A percentile compares a stretch with the other conserved stretches of the same genome.
Evolutionary conservation across 2,113 vertebrate species (phyloP).

Genomic region (Nanorana parkeri): DNA sequence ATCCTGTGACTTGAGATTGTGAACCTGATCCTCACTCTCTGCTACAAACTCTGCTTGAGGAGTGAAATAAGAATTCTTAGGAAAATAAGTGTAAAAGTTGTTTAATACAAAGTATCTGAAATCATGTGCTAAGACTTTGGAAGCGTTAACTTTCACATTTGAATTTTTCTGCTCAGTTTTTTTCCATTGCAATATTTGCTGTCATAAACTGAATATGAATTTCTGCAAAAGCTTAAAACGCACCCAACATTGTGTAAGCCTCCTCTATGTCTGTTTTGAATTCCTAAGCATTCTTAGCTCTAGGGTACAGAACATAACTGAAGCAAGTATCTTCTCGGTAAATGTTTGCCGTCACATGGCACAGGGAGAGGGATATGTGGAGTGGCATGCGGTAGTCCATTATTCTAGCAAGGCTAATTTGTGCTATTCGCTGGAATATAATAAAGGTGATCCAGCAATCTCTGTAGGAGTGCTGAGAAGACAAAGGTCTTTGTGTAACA

Average conservation of each 20-base stretch:
- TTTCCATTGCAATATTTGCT: slow-evolving; percentile 23
- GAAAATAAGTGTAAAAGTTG: too few relatives aligned
- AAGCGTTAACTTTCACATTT: background rate
- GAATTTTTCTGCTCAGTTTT: slow-evolving; percentile 16
- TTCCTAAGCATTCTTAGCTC: slow-evolving; percentile 42
- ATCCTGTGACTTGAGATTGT: too few relatives aligned
- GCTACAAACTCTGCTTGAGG: too few relatives aligned
- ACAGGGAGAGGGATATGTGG: slow-evolving; percentile 33
- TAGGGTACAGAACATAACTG: slow-evolving; percentile 35
- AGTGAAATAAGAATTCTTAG: too few relatives aligned
- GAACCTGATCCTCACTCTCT: too few relatives aligned
- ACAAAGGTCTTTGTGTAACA: slow-evolving; percentile 50
- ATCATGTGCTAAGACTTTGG: background rate
- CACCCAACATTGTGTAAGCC: slow-evolving; percentile 38
- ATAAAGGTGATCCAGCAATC: slow-evolving; percentile 39
- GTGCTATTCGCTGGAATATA: slow-evolving; percentile 48
- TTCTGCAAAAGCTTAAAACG: slow-evolving; percentile 37
- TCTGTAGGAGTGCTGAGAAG: slow-evolving; percentile 24
- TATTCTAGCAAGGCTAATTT: slow-evolving; percentile 45
- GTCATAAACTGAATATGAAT: slow-evolving; percentile 42
- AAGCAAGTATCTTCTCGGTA: slow-evolving; percentile 49
- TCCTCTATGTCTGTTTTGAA: slow-evolving; percentile 28
- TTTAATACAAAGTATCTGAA: background rate
- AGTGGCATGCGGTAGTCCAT: slow-evolving; percentile 21
- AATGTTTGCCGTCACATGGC: slow-evolving; percentile 53